phyloP scores from a whole-genome alignment of 2,888 invertebrate genomes.

The Silvanus unidentatus region DNA sequence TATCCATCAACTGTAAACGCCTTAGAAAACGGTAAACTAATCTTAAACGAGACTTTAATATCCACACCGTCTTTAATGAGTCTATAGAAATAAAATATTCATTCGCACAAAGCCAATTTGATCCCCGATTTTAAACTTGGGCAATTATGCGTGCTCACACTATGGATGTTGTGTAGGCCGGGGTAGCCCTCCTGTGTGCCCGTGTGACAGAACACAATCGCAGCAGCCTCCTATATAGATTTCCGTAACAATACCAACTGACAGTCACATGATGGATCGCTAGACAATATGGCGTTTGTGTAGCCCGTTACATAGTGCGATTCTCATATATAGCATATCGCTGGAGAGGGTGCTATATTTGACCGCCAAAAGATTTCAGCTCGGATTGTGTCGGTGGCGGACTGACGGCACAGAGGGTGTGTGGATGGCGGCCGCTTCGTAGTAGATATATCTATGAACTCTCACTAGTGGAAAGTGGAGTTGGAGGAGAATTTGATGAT shows the following conservation, averaged over 20 bases:
- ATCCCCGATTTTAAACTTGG: conserved; percentile 42
- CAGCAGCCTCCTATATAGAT: conserved; percentile 40
- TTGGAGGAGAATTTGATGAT: too few relatives aligned
- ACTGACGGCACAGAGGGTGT: too few relatives aligned
- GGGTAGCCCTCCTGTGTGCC: conserved; percentile 10
- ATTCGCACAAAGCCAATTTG: conserved; percentile 45
- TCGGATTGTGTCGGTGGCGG: conserved; percentile 5
- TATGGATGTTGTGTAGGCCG: conserved; percentile 19
- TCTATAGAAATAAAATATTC: conserved; percentile 43
- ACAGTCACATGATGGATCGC: conserved; percentile 47
- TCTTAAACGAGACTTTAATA: conserved; percentile 43
- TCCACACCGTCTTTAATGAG: conserved; percentile 36
- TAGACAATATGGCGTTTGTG: conserved; percentile 41
- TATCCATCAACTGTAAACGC: too few relatives aligned
- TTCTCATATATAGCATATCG: not conserved
- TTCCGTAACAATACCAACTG: conserved; percentile 46
- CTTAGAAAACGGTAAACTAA: conserved; percentile 16
- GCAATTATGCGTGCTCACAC: conserved; percentile 47
- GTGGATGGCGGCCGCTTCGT: not conserved
- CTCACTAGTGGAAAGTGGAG: too few relatives aligned
- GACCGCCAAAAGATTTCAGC: conserved; percentile 21
- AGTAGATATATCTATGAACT: conserved; percentile 2
- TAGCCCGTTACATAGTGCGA: conserved; percentile 15
- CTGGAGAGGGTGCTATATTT: conserved; percentile 11
- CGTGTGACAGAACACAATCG: conserved; percentile 40